A percentile compares a stretch with the other conserved stretches of the same genome.
phyloP scores from a whole-genome alignment of 2,797 vertebrate genomes.

The Periparus ater region DNA sequence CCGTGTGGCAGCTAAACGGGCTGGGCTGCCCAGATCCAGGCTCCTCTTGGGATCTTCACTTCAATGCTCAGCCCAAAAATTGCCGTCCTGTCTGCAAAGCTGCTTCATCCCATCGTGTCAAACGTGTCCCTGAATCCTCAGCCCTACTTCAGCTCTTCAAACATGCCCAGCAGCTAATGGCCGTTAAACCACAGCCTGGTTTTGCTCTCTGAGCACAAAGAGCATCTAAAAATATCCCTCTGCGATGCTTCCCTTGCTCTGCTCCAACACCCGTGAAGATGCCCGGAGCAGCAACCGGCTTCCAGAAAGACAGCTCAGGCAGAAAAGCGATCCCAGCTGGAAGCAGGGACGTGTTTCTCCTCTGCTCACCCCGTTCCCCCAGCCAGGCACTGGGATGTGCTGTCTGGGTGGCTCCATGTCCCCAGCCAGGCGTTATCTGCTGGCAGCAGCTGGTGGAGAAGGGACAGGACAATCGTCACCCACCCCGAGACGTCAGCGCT shows the following conservation, averaged over 20 bases:
- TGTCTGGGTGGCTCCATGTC: accelerated
- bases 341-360: background rate
- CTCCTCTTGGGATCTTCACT: background rate
- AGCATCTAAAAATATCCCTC: constrained; percentile 3
- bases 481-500: accelerated
- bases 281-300: accelerated
- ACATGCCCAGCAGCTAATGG: background rate
- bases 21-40: background rate
- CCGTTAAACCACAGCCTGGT: background rate
- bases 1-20: background rate
- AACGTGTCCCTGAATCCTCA: background rate
- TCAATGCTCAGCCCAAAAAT: accelerated
- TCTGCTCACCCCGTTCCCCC: background rate
- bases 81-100: accelerated
- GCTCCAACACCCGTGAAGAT: background rate
- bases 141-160: background rate
- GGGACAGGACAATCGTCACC: background rate
- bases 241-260: accelerated
- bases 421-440: background rate
- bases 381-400: background rate
- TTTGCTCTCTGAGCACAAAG: background rate
- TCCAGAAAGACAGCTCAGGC: background rate
- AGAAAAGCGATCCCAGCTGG: background rate
- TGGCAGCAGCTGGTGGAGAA: background rate
- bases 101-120: background rate